Evolutionary conservation across 2,113 vertebrate genomes (phyloP).

Genomic region (Cryptomyrus ogoouensis): DNA sequence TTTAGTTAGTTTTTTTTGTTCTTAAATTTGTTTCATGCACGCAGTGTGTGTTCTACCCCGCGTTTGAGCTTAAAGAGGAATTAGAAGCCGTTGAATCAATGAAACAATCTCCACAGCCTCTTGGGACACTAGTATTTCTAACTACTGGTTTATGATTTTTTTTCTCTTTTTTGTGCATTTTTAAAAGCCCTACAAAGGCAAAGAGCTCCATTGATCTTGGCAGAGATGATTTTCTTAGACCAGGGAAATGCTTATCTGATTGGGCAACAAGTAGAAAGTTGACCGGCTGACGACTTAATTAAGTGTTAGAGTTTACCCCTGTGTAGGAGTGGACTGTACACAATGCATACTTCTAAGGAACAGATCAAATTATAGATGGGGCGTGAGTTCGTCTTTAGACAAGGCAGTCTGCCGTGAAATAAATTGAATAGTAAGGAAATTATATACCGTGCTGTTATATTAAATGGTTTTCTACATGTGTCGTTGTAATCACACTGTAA

Average conservation of each 20-base stretch:
- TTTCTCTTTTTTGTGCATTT: background rate
- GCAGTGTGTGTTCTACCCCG: background rate
- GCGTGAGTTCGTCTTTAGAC: background rate
- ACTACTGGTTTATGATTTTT: background rate
- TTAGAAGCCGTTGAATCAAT: background rate
- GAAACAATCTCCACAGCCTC: background rate
- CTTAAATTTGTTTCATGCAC: background rate
- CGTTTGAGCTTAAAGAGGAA: background rate
- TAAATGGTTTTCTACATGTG: background rate
- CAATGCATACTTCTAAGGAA: background rate
- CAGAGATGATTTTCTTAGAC: background rate
- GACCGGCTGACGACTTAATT: background rate
- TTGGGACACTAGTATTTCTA: background rate
- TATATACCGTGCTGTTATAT: background rate
- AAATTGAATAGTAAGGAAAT: conserved; percentile 9
- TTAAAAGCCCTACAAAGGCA: background rate
- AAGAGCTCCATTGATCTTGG: background rate
- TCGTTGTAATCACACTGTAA: background rate
- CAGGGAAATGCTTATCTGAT: background rate
- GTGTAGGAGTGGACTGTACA: background rate
- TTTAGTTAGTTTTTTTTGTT: background rate
- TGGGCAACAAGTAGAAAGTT: background rate
- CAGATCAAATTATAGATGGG: conserved; percentile 15
- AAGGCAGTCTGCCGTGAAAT: background rate
- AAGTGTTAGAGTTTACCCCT: conserved; percentile 9